These are phyloP conservation scores for Pandemis corylana DNA, from an alignment of 2,888 invertebrate species.

Conservation along the genomic window DNA sequence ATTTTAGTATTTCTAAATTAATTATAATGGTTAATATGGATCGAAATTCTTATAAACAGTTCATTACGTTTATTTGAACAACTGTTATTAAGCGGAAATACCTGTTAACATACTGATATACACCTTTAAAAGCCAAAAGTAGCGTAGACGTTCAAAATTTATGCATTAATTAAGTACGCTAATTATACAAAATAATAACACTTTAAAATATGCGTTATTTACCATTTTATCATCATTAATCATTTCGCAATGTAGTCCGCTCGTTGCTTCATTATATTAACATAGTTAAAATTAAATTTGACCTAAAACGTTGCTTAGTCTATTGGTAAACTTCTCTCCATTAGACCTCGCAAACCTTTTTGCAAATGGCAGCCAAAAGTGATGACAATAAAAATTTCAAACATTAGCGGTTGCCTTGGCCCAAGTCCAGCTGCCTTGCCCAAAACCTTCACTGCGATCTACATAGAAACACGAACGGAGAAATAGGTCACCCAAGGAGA, in stretches of 20 bases:
- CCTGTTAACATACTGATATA: background rate
- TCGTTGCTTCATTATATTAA: slow-evolving; percentile 1
- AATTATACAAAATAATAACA: slow-evolving; percentile 2
- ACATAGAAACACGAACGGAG: slow-evolving; percentile 6
- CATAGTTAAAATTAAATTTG: background rate
- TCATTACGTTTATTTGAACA: slow-evolving; percentile 21
- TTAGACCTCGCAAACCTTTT: background rate
- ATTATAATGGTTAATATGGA: background rate
- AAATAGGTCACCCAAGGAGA: slow-evolving; percentile 21
- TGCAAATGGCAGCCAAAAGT: slow-evolving; percentile 31
- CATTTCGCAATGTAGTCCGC: background rate
- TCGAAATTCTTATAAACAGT: slow-evolving; percentile 6
- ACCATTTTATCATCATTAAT: slow-evolving; percentile 8
- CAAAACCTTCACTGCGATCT: slow-evolving; percentile 20
- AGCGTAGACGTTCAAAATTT: slow-evolving; percentile 2
- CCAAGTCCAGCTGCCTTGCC: slow-evolving; percentile 27
- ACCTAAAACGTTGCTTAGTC: background rate
- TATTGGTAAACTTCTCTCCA: background rate
- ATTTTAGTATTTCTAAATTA: background rate
- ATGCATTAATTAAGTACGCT: slow-evolving; percentile 2
- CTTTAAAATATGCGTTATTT: slow-evolving; percentile 3
- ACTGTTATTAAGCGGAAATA: background rate
- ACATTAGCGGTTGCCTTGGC: slow-evolving; percentile 36
- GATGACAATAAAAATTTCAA: slow-evolving; percentile 32
- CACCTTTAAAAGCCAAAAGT: background rate